Conservation (phyloP, 1,140 invertebrate species). For the Maniola jurtina region DNA sequence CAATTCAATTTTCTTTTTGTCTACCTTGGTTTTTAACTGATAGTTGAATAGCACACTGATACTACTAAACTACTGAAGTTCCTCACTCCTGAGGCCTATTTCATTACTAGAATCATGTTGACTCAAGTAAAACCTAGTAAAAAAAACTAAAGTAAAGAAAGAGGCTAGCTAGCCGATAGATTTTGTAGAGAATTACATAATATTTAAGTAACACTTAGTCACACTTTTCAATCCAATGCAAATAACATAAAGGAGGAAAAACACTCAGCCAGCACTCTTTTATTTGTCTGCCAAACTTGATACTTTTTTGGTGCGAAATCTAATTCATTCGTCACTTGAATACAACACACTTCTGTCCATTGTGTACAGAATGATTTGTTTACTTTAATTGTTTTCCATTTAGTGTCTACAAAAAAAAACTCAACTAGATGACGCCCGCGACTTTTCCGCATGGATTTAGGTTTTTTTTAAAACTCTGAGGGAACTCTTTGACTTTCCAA, state of each 20-base stretch:
- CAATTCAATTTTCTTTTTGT: no score
- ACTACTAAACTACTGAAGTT: no score
- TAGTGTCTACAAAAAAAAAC: constrained; percentile 15
- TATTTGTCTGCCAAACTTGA: constrained; percentile 3
- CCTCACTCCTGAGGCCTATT: no score
- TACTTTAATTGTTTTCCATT: constrained; percentile 7
- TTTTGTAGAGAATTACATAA: constrained; percentile 1
- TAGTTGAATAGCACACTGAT: no score
- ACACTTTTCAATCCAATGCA: neutral
- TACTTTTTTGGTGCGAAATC: constrained; percentile 14
- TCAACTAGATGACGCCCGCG: no score
- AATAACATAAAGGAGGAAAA: constrained; percentile 16
- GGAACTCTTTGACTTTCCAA: no score
- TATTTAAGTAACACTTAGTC: constrained; percentile 3
- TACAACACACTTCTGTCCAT: neutral
- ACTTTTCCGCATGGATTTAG: no score
- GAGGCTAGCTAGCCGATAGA: neutral
- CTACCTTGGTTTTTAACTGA: no score
- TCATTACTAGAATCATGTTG: no score
- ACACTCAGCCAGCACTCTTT: neutral
- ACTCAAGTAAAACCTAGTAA: no score
- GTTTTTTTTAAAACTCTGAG: no score
- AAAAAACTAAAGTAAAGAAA: neutral
- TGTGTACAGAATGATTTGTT: constrained; percentile 7
- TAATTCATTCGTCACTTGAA: constrained; percentile 20